phyloP scores from a whole-genome alignment of 2,888 invertebrate genomes.

The Coleophora deauratella region DNA sequence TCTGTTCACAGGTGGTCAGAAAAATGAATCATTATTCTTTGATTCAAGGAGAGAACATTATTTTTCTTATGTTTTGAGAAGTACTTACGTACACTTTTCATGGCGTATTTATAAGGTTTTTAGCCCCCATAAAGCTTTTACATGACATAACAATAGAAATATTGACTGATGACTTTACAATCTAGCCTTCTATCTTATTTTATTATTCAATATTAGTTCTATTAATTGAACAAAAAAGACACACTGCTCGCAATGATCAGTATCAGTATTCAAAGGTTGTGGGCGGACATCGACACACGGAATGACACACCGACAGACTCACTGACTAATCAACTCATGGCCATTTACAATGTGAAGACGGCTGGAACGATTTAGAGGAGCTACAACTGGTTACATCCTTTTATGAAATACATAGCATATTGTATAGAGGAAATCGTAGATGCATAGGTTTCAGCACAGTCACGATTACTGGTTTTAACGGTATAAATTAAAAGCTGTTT shows the following conservation, averaged over 20 bases:
- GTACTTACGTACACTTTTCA: no score
- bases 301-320: slow-evolving; percentile 25
- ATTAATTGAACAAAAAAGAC: background rate
- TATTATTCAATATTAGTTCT: slow-evolving; percentile 9
- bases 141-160: no score
- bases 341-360: slow-evolving; percentile 32
- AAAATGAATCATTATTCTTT: slow-evolving; percentile 24
- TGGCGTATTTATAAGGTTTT: no score
- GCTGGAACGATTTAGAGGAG: slow-evolving; percentile 38
- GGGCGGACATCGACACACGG: slow-evolving; percentile 20
- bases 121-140: no score
- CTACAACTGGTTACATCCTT: slow-evolving; percentile 49
- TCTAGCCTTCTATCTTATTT: no score
- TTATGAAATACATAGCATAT: slow-evolving; percentile 32
- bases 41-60: slow-evolving; percentile 19
- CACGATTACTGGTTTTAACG: no score
- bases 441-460: no score
- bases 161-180: no score
- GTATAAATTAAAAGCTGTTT: no score
- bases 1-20: no score
- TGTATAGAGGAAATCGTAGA: slow-evolving; percentile 11
- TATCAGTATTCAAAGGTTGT: slow-evolving; percentile 4
- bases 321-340: slow-evolving; percentile 39
- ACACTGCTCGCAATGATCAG: slow-evolving; percentile 1
- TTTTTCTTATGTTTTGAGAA: no score